phyloP scores from a whole-genome alignment of 2,113 vertebrate species.

The Limanda limanda region DNA sequence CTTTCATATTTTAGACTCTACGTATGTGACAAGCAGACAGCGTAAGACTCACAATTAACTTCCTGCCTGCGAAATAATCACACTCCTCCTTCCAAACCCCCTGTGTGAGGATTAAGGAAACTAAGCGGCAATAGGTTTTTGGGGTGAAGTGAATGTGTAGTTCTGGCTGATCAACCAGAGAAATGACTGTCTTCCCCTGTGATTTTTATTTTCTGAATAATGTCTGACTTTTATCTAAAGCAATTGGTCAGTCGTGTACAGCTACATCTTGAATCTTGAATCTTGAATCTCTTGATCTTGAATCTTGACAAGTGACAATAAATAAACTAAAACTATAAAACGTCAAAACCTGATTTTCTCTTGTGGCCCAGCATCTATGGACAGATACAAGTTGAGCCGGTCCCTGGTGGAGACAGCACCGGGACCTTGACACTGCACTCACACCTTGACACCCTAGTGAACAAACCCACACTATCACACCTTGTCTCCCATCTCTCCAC shows the following conservation, averaged over 20 bases:
- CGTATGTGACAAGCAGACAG: conserved; percentile 30
- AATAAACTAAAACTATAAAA: conserved; percentile 5
- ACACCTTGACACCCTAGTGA: conserved; percentile 1
- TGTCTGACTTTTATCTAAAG: not conserved
- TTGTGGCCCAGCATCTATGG: not conserved
- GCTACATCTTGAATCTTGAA: too few species aligned
- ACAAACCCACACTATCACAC: conserved; percentile 7
- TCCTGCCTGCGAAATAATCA: conserved; percentile 52
- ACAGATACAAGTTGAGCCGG: conserved; percentile 6
- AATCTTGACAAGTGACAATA: too few species aligned
- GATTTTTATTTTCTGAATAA: not conserved
- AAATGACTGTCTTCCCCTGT: not conserved
- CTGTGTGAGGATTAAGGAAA: conserved; percentile 45
- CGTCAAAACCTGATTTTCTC: not conserved
- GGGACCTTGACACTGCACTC: conserved; percentile 18
- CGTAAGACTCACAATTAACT: conserved; percentile 34
- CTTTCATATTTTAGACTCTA: conserved; percentile 31
- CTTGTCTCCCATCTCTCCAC: not conserved
- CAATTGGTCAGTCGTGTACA: not conserved
- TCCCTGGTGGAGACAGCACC: conserved; percentile 17
- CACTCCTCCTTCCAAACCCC: conserved; percentile 28
- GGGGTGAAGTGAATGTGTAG: conserved; percentile 11
- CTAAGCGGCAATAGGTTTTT: conserved; percentile 31
- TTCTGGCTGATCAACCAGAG: conserved; percentile 12
- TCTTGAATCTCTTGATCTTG: too few species aligned